A percentile compares a stretch with the other conserved stretches of the same genome.
Conservation (phyloP, 1,140 invertebrate species). For the Polyergus mexicanus region DNA sequence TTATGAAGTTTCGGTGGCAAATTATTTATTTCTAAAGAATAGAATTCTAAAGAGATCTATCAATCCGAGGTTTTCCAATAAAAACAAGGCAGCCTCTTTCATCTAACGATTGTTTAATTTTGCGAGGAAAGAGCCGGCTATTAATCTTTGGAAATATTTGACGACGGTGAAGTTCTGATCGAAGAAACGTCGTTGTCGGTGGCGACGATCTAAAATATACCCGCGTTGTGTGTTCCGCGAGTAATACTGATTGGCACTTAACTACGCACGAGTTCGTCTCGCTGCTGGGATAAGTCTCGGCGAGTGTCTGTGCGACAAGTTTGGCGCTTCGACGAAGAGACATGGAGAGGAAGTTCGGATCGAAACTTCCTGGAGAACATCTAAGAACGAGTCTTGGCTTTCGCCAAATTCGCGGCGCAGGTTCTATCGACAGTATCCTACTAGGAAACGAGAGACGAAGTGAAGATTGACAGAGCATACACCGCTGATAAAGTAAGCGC, state of each 20-base stretch:
- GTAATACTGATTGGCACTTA: constrained; percentile 74
- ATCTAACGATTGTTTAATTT: constrained; percentile 31
- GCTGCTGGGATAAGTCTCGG: constrained; percentile 55
- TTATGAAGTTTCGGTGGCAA: background rate
- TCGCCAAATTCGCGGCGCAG: constrained; percentile 56
- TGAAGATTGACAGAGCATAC: constrained; percentile 19
- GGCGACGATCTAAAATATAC: constrained; percentile 35
- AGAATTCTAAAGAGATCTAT: background rate
- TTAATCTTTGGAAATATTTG: constrained; percentile 56
- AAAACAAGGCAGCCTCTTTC: background rate
- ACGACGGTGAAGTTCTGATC: constrained; percentile 51
- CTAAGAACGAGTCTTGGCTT: constrained; percentile 64
- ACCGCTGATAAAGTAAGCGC: constrained; percentile 23
- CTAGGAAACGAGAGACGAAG: background rate
- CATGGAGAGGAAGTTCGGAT: constrained; percentile 48
- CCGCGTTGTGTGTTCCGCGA: constrained; percentile 30
- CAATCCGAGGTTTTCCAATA: constrained; percentile 4
- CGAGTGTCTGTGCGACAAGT: constrained; percentile 68
- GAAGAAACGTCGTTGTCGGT: constrained; percentile 44
- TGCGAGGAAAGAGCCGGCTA: background rate
- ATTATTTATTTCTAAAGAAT: too few species aligned
- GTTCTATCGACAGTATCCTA: constrained; percentile 36
- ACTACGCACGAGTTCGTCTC: constrained; percentile 55
- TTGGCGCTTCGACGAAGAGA: constrained; percentile 62
- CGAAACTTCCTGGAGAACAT: constrained; percentile 68